A percentile compares a stretch with the other conserved stretches of the same genome.
These are phyloP conservation scores for Nyctibius grandis DNA, from an alignment of 2,797 vertebrate species.

Conservation along the genomic window DNA sequence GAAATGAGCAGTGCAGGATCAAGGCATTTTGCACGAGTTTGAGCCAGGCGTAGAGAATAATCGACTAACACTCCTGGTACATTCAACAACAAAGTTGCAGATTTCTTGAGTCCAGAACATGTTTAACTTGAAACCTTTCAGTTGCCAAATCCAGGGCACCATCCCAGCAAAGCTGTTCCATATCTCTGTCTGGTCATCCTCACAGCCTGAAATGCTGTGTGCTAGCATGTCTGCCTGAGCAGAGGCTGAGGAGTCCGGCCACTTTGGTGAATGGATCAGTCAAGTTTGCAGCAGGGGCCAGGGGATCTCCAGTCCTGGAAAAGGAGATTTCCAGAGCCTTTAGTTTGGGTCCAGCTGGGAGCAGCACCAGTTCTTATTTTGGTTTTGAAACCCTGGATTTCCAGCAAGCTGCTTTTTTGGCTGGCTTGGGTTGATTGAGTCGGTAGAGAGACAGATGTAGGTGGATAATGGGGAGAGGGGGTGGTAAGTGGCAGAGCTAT, in stretches of 20 bases:
- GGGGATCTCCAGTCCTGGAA: background rate
- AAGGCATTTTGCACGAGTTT: background rate
- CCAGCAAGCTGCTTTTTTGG: conserved; percentile 38
- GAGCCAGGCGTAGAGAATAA: background rate
- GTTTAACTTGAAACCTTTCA: background rate
- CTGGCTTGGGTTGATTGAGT: conserved; percentile 40
- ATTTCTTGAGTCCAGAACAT: background rate
- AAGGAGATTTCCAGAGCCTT: background rate
- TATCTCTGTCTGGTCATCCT: background rate
- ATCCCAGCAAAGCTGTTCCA: background rate
- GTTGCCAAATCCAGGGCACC: background rate
- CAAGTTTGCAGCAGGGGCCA: background rate
- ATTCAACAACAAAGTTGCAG: background rate
- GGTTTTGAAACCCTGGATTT: background rate
- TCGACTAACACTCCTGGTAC: background rate
- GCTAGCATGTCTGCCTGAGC: background rate
- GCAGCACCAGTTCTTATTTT: conserved; percentile 7
- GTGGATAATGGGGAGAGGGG: conserved; percentile 52
- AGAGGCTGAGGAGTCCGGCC: background rate
- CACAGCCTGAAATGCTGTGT: background rate
- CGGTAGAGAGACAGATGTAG: conserved; percentile 57
- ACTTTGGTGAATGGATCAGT: background rate
- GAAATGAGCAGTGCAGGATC: background rate
- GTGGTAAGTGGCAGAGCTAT: conserved; percentile 56
- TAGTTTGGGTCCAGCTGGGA: background rate